Conservation (phyloP, 2,113 vertebrate species). For the Colinus virginianus region DNA sequence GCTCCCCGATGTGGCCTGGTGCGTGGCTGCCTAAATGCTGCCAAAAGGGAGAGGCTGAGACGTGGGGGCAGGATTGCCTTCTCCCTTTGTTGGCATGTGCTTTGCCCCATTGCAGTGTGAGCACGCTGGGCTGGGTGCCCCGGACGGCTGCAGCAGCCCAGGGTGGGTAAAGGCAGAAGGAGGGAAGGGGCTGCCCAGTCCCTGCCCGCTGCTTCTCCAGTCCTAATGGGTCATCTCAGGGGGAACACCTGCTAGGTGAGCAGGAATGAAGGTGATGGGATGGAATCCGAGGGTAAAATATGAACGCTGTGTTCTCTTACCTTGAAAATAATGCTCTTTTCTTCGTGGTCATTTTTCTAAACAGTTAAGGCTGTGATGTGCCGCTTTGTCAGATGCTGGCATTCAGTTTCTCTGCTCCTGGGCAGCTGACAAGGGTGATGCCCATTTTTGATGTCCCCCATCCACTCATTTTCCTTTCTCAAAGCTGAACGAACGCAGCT, state of each 20-base stretch:
- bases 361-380: neutral
- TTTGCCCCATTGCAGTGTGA: neutral
- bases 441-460: neutral
- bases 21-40: conserved; percentile 41
- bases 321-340: neutral
- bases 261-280: neutral
- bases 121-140: neutral
- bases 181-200: neutral
- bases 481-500: neutral
- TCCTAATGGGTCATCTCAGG: neutral
- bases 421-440: neutral
- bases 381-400: fast-evolving
- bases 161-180: neutral
- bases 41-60: conserved; percentile 34
- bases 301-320: neutral
- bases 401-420: neutral
- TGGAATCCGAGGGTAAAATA: too few species aligned
- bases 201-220: neutral
- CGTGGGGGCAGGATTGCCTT: neutral
- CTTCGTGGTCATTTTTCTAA: neutral
- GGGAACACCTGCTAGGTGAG: neutral
- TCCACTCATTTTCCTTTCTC: neutral
- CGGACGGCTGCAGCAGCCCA: fast-evolving
- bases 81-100: neutral
- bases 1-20: conserved; percentile 48